Percentiles rank a stretch among this genome's conserved stretches.
Evolutionary conservation across 2,113 vertebrate genomes (phyloP).

Genomic region (Forbesichthys papilliferus): DNA sequence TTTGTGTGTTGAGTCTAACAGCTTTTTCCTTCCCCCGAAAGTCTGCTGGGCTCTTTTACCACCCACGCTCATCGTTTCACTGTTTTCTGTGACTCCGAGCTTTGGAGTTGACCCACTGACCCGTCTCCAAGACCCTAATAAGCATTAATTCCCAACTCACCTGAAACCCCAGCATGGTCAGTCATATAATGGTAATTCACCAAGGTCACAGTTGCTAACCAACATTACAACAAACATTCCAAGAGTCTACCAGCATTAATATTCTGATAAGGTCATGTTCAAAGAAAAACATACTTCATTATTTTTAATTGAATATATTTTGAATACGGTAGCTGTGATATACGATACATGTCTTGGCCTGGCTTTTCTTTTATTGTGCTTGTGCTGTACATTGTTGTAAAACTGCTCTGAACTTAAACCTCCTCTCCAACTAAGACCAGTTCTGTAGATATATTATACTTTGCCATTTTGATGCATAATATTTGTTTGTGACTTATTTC

Average conservation of each 20-base stretch:
- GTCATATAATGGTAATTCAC: slow-evolving; percentile 60
- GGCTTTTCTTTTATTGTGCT: not conserved
- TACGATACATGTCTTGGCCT: too few species aligned
- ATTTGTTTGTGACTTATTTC: too few species aligned
- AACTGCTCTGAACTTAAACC: not conserved
- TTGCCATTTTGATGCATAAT: too few species aligned
- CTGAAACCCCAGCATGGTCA: slow-evolving; percentile 36
- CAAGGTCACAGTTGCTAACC: slow-evolving; percentile 46
- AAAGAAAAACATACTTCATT: not conserved
- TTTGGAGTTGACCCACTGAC: slow-evolving; percentile 68
- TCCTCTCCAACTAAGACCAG: not conserved
- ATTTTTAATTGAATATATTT: not conserved
- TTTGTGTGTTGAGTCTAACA: slow-evolving; percentile 29
- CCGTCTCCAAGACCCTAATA: slow-evolving; percentile 60
- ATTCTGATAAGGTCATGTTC: slow-evolving; percentile 4
- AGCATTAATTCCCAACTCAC: slow-evolving; percentile 13
- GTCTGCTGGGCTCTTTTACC: slow-evolving; percentile 61
- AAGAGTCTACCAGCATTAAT: slow-evolving; percentile 15
- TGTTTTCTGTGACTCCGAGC: slow-evolving; percentile 54
- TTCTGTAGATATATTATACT: too few species aligned
- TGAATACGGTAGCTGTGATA: too few species aligned
- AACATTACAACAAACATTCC: slow-evolving; percentile 37
- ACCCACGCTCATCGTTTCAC: slow-evolving; percentile 67
- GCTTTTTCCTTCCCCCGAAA: slow-evolving; percentile 7
- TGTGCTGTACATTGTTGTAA: not conserved